phyloP scores from a whole-genome alignment of 2,113 vertebrate genomes.

The Noturus placidus region DNA sequence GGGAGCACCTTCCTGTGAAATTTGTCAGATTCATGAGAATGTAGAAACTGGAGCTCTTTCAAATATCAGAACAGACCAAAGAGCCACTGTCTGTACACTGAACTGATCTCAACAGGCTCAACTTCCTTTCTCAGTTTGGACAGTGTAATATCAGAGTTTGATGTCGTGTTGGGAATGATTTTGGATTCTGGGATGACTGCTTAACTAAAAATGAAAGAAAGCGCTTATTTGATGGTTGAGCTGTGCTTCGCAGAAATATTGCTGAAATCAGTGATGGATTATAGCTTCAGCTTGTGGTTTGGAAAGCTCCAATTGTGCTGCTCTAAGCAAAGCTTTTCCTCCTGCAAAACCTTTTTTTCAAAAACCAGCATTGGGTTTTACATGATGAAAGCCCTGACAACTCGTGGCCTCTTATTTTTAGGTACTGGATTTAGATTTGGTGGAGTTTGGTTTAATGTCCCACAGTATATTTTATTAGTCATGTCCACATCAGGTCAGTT shows the following conservation, averaged over 20 bases:
- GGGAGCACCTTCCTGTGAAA: conserved; percentile 48
- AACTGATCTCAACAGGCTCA: not conserved
- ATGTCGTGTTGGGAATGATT: not conserved
- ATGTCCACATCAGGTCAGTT: not conserved
- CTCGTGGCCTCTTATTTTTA: not conserved
- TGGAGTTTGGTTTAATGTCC: not conserved
- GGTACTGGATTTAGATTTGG: not conserved
- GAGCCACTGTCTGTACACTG: not conserved
- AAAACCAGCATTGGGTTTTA: not conserved
- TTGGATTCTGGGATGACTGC: not conserved
- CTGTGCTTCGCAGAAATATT: conserved; percentile 17
- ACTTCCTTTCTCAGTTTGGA: not conserved
- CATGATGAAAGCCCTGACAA: conserved; percentile 18
- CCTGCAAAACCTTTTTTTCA: not conserved
- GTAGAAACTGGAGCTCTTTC: conserved; percentile 17
- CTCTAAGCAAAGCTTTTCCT: conserved; percentile 32
- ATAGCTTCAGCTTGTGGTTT: conserved; percentile 36
- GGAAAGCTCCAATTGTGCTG: conserved; percentile 37
- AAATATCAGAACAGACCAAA: conserved; percentile 17
- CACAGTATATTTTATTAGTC: conserved; percentile 6
- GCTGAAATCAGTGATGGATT: conserved; percentile 26
- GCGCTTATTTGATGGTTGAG: not conserved
- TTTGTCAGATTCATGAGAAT: conserved; percentile 48
- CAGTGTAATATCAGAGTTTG: not conserved
- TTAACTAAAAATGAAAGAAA: not conserved